These are phyloP conservation scores for Pyrocephalus nanus DNA, from an alignment of 2,797 vertebrate genomes.

Conservation along the genomic window DNA sequence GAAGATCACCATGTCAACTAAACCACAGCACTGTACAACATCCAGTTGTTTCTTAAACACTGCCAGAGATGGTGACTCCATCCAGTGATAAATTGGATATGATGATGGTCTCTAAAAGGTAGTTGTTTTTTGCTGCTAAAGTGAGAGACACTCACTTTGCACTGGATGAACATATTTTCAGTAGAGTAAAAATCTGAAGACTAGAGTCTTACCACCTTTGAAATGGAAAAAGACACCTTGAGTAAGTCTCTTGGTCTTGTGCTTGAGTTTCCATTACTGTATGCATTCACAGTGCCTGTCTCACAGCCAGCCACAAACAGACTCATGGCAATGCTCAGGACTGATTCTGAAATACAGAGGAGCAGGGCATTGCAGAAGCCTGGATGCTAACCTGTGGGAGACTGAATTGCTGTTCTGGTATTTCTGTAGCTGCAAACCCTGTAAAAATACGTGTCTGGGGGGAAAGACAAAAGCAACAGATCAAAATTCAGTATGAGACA, in stretches of 20 bases:
- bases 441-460: background rate
- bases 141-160: background rate
- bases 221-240: background rate
- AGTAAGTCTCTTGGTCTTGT: background rate
- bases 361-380: background rate
- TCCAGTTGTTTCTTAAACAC: background rate
- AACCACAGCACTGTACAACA: background rate
- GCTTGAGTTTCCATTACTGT: background rate
- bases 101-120: background rate
- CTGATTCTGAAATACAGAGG: background rate
- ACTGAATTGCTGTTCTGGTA: background rate
- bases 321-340: background rate
- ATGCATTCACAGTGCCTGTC: background rate
- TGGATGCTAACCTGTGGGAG: background rate
- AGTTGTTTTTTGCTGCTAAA: background rate
- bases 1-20: background rate
- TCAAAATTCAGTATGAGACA: background rate
- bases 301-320: background rate
- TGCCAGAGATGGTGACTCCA: background rate
- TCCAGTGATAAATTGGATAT: background rate
- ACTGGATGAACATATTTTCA: background rate
- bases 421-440: background rate
- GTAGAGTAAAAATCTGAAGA: background rate
- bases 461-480: background rate
- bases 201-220: background rate